These are phyloP conservation scores for Pollicipes pollicipes DNA, from an alignment of 1,140 invertebrate genomes.

Conservation along the genomic window DNA sequence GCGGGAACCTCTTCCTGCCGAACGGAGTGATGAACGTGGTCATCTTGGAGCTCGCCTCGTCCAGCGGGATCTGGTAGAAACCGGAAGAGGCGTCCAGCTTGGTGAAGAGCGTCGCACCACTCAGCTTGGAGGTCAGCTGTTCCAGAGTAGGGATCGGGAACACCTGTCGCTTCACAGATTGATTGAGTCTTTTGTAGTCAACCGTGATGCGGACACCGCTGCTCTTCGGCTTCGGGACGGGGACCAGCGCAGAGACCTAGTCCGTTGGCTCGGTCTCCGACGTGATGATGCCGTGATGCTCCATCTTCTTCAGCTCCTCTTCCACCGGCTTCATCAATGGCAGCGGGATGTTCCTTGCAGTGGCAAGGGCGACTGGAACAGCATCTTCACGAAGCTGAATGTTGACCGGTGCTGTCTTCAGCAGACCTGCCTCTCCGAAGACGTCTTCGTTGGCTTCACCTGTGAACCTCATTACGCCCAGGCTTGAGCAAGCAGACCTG, in stretches of 20 bases:
- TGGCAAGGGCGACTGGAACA: no score
- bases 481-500: no score
- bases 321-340: no score
- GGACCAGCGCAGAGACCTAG: constrained; percentile 28
- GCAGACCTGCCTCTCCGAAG: no score
- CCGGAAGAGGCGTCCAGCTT: constrained; percentile 13
- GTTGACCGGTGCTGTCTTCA: no score
- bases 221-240: constrained; percentile 24
- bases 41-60: constrained; percentile 7
- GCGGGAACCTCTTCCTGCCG: constrained; percentile 18
- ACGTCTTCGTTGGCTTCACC: no score
- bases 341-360: no score
- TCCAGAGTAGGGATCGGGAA: constrained; percentile 16
- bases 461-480: no score
- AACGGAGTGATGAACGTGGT: constrained; percentile 11
- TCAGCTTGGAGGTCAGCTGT: not conserved
- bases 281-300: no score
- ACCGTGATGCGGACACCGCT: constrained; percentile 24
- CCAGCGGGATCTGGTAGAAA: constrained; percentile 3
- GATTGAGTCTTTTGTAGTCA: constrained; percentile 24
- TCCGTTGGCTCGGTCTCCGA: not conserved
- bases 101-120: constrained; percentile 11
- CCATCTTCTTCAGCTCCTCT: no score
- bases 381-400: no score
- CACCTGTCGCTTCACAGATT: constrained; percentile 16